Conservation (phyloP, 2,797 vertebrate genomes). For the Sphenopsis melanotis region DNA sequence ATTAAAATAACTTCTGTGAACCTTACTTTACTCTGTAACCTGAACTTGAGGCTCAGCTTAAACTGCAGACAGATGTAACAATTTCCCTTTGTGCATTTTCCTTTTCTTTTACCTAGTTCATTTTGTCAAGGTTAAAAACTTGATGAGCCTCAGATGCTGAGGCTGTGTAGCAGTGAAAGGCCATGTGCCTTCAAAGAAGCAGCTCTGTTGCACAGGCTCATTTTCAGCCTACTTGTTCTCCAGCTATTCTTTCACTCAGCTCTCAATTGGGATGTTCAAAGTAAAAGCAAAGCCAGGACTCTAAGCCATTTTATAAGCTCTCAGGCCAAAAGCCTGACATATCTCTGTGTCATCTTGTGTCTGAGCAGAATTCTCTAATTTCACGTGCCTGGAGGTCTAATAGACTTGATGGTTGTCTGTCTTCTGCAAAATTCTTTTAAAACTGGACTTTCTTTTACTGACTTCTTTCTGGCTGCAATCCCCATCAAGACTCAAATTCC, state of each 20-base stretch:
- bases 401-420: constrained; percentile 13
- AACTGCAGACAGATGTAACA: not conserved
- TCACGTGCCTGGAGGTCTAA: not conserved
- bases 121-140: not conserved
- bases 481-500: not conserved
- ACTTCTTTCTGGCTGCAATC: not conserved
- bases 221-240: constrained; percentile 20
- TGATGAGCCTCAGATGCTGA: not conserved
- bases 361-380: constrained; percentile 51
- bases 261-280: not conserved
- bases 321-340: constrained; percentile 21
- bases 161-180: not conserved
- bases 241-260: not conserved
- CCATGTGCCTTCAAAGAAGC: not conserved
- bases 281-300: constrained; percentile 24
- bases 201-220: not conserved
- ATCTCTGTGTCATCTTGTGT: constrained; percentile 22
- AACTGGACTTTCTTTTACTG: not conserved
- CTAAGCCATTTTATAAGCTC: constrained; percentile 40
- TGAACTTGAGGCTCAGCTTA: not conserved
- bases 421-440: constrained; percentile 28
- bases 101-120: not conserved
- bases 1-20: not conserved
- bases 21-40: not conserved
- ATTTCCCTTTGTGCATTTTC: not conserved